A percentile compares a stretch with the other conserved stretches of the same genome.
phyloP scores from a whole-genome alignment of 2,797 vertebrate species.

The Siniperca undulata region DNA sequence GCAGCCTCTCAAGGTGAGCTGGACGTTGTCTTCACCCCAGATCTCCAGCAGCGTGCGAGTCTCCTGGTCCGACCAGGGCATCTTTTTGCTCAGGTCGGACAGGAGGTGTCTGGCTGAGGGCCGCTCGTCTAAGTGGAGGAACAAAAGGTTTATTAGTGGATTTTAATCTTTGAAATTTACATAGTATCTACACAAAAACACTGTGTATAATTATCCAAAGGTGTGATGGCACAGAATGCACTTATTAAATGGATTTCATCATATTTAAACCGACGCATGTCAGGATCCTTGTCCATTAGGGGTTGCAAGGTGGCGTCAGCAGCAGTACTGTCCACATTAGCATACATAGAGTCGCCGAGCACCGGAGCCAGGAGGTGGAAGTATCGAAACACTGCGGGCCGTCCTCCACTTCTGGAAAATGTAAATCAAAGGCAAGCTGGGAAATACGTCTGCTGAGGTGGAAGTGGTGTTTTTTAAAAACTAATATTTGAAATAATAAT shows the following conservation, averaged over 20 bases:
- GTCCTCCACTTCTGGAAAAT: conserved; percentile 71
- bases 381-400: conserved; percentile 70
- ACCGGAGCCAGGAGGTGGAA: conserved; percentile 79
- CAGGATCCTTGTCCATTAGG: conserved; percentile 61
- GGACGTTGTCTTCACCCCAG: conserved; percentile 82
- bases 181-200: background rate
- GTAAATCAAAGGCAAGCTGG: background rate
- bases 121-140: conserved; percentile 64
- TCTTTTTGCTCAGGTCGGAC: conserved; percentile 79
- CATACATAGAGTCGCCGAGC: conserved; percentile 51
- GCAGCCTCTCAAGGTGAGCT: conserved; percentile 81
- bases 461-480: background rate
- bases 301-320: conserved; percentile 37
- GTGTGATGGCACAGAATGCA: background rate
- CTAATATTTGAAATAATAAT: background rate
- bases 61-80: conserved; percentile 84
- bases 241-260: background rate
- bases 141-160: accelerated
- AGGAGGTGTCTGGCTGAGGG: conserved; percentile 67
- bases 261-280: conserved; percentile 64
- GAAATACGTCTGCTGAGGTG: background rate
- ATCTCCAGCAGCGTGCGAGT: conserved; percentile 81
- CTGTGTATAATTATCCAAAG: no score
- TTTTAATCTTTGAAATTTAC: background rate
- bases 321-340: conserved; percentile 39